Conservation (phyloP, 2,797 vertebrate species). For the Rhinella marina region DNA sequence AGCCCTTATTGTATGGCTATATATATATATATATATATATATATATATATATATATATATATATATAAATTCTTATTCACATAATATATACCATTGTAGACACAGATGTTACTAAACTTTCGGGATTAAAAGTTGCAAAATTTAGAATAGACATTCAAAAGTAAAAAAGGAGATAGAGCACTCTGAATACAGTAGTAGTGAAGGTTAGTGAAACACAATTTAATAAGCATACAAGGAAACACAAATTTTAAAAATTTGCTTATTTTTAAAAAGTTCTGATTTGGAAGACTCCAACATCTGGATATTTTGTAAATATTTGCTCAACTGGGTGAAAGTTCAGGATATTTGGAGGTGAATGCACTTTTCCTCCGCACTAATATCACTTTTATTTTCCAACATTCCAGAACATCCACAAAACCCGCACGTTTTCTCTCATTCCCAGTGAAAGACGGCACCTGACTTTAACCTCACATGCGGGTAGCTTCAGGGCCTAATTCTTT, state of each 20-base stretch:
- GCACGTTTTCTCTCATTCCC: neutral
- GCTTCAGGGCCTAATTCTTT: neutral
- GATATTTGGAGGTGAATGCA: neutral
- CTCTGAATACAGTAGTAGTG: neutral
- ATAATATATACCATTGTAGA: neutral
- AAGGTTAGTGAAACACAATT: too few species aligned
- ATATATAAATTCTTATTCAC: too few species aligned
- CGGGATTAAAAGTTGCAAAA: neutral
- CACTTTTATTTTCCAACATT: neutral
- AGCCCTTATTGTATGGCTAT: too few species aligned
- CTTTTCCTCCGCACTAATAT: neutral
- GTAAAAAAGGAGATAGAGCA: too few species aligned
- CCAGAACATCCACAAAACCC: neutral
- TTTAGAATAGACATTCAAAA: neutral
- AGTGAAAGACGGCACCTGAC: neutral
- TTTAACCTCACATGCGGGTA: neutral
- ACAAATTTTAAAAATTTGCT: too few species aligned
- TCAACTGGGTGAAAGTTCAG: neutral
- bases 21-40: too few species aligned
- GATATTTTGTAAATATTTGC: neutral
- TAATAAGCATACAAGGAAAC: too few species aligned
- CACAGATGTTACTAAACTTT: neutral
- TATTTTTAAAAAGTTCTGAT: too few species aligned
- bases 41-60: too few species aligned
- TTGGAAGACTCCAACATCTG: neutral